Base-by-base conservation (phyloP, 2,888 invertebrate species). In the Parnassius glacialis region DNA sequence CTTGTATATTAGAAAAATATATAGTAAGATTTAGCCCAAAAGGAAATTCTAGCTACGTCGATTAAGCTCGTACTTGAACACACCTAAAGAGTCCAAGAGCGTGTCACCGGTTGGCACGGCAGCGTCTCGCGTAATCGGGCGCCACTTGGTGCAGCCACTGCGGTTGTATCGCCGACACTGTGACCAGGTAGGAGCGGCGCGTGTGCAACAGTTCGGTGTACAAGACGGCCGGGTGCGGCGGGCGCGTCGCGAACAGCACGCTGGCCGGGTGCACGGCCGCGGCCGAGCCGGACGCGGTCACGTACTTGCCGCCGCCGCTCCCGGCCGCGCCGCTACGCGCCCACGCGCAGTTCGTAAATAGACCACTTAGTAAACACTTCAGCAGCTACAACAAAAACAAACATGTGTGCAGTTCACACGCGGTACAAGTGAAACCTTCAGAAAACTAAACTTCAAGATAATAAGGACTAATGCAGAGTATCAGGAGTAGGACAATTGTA, bases 121-220 rank as follows among this genome's bases (percentile, higher is more conserved):
- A 84, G 0, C 87, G 76, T 3, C 88, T 73, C 10, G 89, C 87
- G 67, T 83, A 88, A 0, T 84, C 83, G 0, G 87, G 87, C 48
- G 83, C 88, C 0, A 81, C 80, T 43, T 82, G 87, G 12, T 80
- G 90, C 64, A 98, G 85, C 97, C 97, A 98, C 42, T 96, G 94
- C 10, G 94, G 91, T 77, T 97, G 96, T 55, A 98, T 94, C 47
- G 94, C 93, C 10, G 96, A 95, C 51, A 96, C 90, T 64, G 94
- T 94, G 72, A 96, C 93, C 79, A 98, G 93, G 88, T 96, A 98
- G 68, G 95, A 93, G 70, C 96, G 95, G 62, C 93, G 93, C 0
- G 98, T 98, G 75, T 96, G 94, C n/a, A 98, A 94, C 53, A 98
- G 93, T 89, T 98, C 98, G 0, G 96, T 95, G 85, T 95, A 98